Percentiles rank a stretch among this genome's conserved stretches.
These are phyloP conservation scores for Scaptomyza caliginosa DNA, from an alignment of 2,888 invertebrate genomes.

Conservation along the genomic window DNA sequence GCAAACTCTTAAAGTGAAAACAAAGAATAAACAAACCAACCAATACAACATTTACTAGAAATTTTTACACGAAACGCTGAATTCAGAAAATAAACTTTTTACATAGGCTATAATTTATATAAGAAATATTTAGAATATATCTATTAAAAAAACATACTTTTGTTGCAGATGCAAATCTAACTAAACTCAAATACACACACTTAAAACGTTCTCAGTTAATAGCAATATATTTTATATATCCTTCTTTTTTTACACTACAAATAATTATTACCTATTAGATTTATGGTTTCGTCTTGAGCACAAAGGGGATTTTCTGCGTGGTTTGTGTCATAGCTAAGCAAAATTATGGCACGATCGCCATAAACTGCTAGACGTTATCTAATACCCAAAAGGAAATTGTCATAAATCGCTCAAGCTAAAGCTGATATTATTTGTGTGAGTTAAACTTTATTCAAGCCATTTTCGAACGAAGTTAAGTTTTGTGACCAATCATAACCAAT, in stretches of 20 bases:
- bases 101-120: conserved; percentile 57
- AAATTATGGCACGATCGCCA: conserved; percentile 3
- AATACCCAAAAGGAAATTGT: conserved; percentile 4
- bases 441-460: conserved; percentile 9
- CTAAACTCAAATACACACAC: conserved; percentile 1
- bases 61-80: conserved; percentile 59
- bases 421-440: background rate
- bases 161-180: conserved; percentile 14
- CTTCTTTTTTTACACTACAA: background rate
- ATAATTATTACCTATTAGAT: background rate
- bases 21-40: conserved; percentile 19
- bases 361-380: conserved; percentile 16
- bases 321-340: conserved; percentile 20
- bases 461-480: conserved; percentile 19
- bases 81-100: conserved; percentile 52
- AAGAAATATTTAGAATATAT: conserved; percentile 62
- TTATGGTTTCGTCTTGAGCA: background rate
- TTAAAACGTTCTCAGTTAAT: background rate
- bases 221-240: background rate
- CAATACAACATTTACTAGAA: conserved; percentile 62
- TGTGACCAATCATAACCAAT: background rate
- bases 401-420: conserved; percentile 2
- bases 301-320: background rate
- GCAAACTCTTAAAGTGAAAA: conserved; percentile 27
- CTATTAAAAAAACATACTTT: conserved; percentile 36